Conservation (phyloP, 2,113 vertebrate species). For the Enhydra lutris region DNA sequence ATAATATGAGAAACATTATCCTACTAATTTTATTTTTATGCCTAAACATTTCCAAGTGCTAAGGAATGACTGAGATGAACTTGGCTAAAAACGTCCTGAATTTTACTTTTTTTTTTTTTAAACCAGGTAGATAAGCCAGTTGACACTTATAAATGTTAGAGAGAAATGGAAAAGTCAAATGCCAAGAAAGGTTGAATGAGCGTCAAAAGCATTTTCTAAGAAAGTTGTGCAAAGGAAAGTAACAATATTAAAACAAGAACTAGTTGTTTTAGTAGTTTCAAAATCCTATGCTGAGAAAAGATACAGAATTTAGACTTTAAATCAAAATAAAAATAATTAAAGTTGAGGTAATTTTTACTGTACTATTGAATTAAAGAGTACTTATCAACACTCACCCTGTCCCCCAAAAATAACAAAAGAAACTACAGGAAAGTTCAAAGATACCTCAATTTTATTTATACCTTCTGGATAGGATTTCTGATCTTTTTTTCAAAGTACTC, state of each 20-base stretch:
- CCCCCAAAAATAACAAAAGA: neutral
- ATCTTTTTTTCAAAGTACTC: neutral
- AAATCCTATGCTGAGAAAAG: neutral
- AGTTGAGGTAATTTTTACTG: neutral
- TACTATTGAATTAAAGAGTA: neutral
- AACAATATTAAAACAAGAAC: neutral
- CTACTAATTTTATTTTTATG: slow-evolving; percentile 10
- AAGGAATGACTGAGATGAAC: neutral
- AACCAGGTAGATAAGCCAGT: neutral
- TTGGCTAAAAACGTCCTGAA: slow-evolving; percentile 6
- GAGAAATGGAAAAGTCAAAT: slow-evolving; percentile 28
- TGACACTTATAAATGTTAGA: neutral
- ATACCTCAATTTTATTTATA: neutral
- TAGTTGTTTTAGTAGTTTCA: neutral
- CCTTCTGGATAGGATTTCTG: neutral
- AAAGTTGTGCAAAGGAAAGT: neutral
- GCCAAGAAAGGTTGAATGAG: slow-evolving; percentile 11
- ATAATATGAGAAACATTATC: neutral
- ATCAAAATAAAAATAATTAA: neutral
- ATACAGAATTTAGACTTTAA: neutral
- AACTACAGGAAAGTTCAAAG: neutral
- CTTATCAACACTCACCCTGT: neutral
- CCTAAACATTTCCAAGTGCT: neutral
- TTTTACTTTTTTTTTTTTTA: neutral
- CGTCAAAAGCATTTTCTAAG: neutral